A percentile compares a stretch with the other conserved stretches of the same genome.
phyloP scores from a whole-genome alignment of 1,140 invertebrate genomes.

The Periplaneta americana region DNA sequence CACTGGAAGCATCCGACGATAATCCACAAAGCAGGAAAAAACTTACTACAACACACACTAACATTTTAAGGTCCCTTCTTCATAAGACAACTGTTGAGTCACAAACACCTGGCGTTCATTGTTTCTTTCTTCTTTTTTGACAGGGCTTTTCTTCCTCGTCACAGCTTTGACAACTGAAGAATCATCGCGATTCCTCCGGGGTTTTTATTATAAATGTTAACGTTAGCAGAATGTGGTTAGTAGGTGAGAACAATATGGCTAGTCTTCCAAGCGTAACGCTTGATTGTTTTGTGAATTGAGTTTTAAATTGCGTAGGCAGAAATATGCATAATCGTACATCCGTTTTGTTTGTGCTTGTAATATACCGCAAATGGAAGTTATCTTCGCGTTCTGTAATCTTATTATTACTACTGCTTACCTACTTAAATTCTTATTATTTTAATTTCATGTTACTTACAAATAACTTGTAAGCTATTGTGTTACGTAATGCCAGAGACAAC shows the following conservation, averaged over 20 bases:
- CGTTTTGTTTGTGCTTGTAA: too few relatives aligned
- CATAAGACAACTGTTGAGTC: background rate
- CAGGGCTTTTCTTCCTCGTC: background rate
- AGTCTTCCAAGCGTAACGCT: background rate
- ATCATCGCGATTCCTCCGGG: background rate
- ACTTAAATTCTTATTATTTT: too few relatives aligned
- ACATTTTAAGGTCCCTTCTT: too few relatives aligned
- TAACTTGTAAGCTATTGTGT: too few relatives aligned
- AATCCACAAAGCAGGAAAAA: background rate
- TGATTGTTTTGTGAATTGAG: too few relatives aligned
- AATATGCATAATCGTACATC: too few relatives aligned
- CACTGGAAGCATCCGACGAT: background rate
- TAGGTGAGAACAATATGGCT: background rate
- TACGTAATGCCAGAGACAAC: too few relatives aligned
- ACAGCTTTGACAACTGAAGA: background rate
- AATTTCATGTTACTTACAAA: too few relatives aligned
- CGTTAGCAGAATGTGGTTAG: background rate
- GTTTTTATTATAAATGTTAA: background rate
- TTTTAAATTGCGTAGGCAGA: background rate
- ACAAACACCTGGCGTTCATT: background rate
- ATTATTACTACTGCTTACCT: too few relatives aligned
- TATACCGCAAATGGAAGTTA: too few relatives aligned
- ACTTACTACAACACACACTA: background rate
- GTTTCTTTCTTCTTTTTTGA: background rate
- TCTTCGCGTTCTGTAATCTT: too few relatives aligned